Evolutionary conservation across 2,888 invertebrate genomes (phyloP).

Genomic region (Troides helena): DNA sequence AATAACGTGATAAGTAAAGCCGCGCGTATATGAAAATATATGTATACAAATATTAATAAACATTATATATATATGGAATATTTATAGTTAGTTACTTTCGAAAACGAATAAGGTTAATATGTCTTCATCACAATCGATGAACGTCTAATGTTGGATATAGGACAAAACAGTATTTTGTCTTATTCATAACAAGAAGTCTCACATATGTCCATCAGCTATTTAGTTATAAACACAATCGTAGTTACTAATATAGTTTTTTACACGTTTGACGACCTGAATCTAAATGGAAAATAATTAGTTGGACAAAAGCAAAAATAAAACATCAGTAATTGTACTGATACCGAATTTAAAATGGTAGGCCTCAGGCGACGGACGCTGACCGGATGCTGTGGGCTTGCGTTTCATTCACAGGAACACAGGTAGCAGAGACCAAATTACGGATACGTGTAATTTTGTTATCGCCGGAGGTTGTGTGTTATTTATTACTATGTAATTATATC

Average conservation of each 20-base stretch:
- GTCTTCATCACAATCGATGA: too few relatives aligned
- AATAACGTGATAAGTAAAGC: neutral
- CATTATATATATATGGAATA: too few relatives aligned
- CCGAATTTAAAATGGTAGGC: conserved; percentile 34
- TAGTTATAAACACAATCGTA: neutral
- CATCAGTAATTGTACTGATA: conserved; percentile 4
- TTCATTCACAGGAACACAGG: conserved; percentile 63
- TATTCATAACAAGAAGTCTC: too few relatives aligned
- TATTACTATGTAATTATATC: conserved; percentile 39
- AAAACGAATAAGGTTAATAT: too few relatives aligned
- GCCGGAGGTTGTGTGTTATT: conserved; percentile 45
- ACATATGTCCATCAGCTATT: too few relatives aligned
- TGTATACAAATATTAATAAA: neutral
- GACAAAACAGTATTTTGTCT: too few relatives aligned
- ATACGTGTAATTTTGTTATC: conserved; percentile 60
- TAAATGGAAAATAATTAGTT: neutral
- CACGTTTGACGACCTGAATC: neutral
- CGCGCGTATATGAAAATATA: neutral
- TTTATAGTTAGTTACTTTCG: too few relatives aligned
- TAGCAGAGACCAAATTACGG: conserved; percentile 69
- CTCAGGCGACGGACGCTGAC: conserved; percentile 44
- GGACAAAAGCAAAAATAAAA: conserved; percentile 8
- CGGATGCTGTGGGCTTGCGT: conserved; percentile 45
- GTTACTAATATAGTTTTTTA: neutral
- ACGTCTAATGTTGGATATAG: too few relatives aligned